Evolutionary conservation across 2,797 vertebrate genomes (phyloP).

Genomic region (Hybognathus amarus): DNA sequence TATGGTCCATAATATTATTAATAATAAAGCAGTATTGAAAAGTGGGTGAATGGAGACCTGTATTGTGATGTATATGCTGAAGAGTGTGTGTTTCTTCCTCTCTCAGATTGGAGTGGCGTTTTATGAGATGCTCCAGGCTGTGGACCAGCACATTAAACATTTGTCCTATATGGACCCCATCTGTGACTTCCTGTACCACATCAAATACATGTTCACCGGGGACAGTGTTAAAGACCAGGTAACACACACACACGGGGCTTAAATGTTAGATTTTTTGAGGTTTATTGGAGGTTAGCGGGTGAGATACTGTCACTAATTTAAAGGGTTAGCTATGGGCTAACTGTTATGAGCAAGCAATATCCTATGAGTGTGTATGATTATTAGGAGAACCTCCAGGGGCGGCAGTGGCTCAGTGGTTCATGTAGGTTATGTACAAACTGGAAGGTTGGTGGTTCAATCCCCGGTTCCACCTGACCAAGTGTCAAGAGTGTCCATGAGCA

Average conservation of each 20-base stretch:
- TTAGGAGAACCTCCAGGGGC: too few relatives aligned
- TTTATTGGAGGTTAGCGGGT: not conserved
- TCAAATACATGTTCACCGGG: slow-evolving; percentile 99
- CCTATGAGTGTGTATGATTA: too few relatives aligned
- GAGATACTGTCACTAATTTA: not conserved
- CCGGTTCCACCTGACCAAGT: too few relatives aligned
- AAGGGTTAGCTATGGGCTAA: too few relatives aligned
- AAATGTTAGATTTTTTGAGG: rapidly evolving
- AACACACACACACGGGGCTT: slow-evolving; percentile 48
- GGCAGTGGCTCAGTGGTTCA: too few relatives aligned
- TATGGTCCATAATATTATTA: not conserved
- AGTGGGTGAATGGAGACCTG: not conserved
- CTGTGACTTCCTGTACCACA: slow-evolving; percentile 98
- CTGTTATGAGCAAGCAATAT: too few relatives aligned
- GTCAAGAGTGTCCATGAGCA: too few relatives aligned
- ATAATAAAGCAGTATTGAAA: not conserved
- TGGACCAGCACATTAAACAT: slow-evolving; percentile 90
- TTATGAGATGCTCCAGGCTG: slow-evolving; percentile 97
- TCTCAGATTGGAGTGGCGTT: slow-evolving; percentile 96
- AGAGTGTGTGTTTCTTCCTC: not conserved
- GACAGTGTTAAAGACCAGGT: slow-evolving; percentile 99
- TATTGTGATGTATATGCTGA: not conserved
- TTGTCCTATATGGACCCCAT: slow-evolving; percentile 96
- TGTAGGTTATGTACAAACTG: too few relatives aligned
- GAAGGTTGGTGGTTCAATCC: too few relatives aligned